phyloP scores from a whole-genome alignment of 2,113 vertebrate species.

The Australoheros scitulus region DNA sequence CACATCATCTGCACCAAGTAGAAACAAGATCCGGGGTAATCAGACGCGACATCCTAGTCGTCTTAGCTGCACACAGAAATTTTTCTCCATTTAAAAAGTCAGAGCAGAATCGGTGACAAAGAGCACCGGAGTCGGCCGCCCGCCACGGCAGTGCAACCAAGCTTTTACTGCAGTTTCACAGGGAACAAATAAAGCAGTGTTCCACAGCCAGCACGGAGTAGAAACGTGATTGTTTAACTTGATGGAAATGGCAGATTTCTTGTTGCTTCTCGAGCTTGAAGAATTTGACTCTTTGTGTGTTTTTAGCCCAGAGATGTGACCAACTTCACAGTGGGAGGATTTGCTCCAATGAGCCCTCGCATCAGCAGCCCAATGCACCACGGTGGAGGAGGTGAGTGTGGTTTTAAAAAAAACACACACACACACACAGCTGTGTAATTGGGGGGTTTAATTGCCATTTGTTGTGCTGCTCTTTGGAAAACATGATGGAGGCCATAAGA shows the following conservation, averaged over 20 bases:
- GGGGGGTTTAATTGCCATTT: fast-evolving
- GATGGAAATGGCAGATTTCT: neutral
- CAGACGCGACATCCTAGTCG: too few species aligned
- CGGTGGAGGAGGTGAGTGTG: slow-evolving; percentile 82
- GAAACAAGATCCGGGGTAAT: too few species aligned
- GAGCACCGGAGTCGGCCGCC: too few species aligned
- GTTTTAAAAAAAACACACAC: neutral
- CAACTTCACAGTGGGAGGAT: slow-evolving; percentile 90
- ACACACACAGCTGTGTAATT: neutral
- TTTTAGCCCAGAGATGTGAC: slow-evolving; percentile 89
- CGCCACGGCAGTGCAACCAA: fast-evolving
- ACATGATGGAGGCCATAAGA: neutral
- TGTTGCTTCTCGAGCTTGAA: neutral
- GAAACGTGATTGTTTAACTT: fast-evolving
- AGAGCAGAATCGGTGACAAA: too few species aligned
- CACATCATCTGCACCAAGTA: too few species aligned
- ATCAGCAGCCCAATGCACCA: slow-evolving; percentile 96
- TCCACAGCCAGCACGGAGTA: neutral
- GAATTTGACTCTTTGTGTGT: neutral
- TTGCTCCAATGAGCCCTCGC: slow-evolving; percentile 93
- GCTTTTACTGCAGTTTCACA: neutral
- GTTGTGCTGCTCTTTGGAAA: neutral
- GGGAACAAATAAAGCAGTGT: neutral
- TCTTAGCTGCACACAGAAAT: too few species aligned
- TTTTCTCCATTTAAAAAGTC: too few species aligned